Evolutionary conservation across 2,113 vertebrate species (phyloP).

Genomic region (Hystrix cristata): DNA sequence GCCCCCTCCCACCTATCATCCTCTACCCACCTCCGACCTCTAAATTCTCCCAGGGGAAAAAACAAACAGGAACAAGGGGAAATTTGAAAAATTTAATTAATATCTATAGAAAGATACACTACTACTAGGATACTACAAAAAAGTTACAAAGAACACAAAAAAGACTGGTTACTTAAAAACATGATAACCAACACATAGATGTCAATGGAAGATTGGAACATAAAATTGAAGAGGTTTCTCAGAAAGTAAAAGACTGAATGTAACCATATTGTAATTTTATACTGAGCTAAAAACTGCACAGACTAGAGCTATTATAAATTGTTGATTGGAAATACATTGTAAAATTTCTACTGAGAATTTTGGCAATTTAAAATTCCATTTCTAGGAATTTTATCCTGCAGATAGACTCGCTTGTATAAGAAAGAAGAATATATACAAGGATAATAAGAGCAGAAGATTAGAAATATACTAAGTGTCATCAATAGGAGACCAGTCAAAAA

Average conservation of each 20-base stretch:
- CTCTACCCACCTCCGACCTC: not conserved
- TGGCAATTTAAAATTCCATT: constrained; percentile 6
- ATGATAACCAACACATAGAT: not conserved
- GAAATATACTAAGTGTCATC: not conserved
- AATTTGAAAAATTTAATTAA: not conserved
- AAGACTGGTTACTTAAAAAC: not conserved
- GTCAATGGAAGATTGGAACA: not conserved
- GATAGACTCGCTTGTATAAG: not conserved
- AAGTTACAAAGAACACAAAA: constrained; percentile 1
- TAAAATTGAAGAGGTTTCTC: not conserved
- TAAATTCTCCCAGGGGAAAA: not conserved
- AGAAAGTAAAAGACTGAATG: not conserved
- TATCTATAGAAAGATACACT: not conserved
- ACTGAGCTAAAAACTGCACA: not conserved
- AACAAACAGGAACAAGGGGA: not conserved
- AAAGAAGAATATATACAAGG: not conserved
- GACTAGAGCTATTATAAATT: not conserved
- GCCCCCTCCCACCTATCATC: too few relatives aligned
- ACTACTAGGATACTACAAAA: not conserved
- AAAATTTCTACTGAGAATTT: not conserved
- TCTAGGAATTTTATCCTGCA: constrained; percentile 32
- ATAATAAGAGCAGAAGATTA: not conserved
- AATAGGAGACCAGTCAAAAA: not conserved
- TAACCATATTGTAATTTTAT: not conserved
- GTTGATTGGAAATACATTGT: not conserved